Evolutionary conservation across 2,113 vertebrate species (phyloP).

Genomic region (Istiophorus platypterus): DNA sequence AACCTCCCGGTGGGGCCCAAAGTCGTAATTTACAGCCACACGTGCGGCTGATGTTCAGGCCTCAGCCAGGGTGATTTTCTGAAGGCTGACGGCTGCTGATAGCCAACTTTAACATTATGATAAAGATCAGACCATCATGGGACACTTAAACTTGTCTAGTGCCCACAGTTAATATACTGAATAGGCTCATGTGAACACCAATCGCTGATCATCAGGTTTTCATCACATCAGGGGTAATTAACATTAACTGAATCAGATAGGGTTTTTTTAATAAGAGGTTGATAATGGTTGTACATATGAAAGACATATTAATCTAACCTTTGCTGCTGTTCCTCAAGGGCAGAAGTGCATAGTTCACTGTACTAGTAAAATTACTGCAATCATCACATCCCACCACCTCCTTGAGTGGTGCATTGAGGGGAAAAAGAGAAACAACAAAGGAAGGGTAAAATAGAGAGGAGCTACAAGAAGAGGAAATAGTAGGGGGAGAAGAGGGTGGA

Average conservation of each 20-base stretch:
- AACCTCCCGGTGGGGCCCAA: slow-evolving; percentile 57
- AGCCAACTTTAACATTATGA: slow-evolving; percentile 9
- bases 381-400: slow-evolving; percentile 42
- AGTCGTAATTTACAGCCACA: slow-evolving; percentile 68
- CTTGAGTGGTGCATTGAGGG: slow-evolving; percentile 23
- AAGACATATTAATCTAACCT: not conserved
- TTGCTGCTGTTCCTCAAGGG: not conserved
- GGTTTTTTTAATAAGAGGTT: slow-evolving; percentile 6
- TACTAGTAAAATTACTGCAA: slow-evolving; percentile 47
- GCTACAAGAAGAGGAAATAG: slow-evolving; percentile 54
- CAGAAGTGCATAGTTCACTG: not conserved
- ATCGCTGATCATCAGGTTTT: not conserved
- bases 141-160: not conserved
- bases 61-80: slow-evolving; percentile 1
- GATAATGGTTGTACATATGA: not conserved
- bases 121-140: slow-evolving; percentile 7
- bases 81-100: slow-evolving; percentile 1
- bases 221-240: not conserved
- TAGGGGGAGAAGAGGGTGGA: slow-evolving; percentile 46
- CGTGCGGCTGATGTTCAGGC: slow-evolving; percentile 49
- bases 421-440: not conserved
- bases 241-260: not conserved
- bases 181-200: not conserved
- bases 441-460: slow-evolving; percentile 12
- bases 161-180: not conserved